A percentile compares a stretch with the other conserved stretches of the same genome.
These are phyloP conservation scores for Acleris cristana DNA, from an alignment of 2,888 invertebrate genomes.

Conservation along the genomic window DNA sequence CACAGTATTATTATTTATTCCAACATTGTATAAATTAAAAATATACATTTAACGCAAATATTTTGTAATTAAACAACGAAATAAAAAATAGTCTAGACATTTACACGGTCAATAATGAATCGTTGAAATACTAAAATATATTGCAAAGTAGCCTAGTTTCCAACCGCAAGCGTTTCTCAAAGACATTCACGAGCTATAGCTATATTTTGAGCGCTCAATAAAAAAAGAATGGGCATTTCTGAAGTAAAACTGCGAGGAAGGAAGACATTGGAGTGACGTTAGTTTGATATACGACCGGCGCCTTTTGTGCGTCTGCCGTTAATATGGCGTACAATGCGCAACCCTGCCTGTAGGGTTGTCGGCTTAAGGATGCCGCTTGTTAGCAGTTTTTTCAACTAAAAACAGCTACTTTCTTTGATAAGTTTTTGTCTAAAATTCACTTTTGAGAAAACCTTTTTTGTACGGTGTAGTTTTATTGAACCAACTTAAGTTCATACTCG, in stretches of 20 bases:
- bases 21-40: no score
- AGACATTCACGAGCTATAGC: slow-evolving; percentile 10
- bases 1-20: no score
- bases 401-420: no score
- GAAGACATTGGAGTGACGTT: slow-evolving; percentile 82
- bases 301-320: slow-evolving; percentile 80
- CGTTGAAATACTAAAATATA: neutral
- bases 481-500: no score
- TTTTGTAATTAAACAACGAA: neutral
- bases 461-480: no score
- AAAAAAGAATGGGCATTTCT: slow-evolving; percentile 73
- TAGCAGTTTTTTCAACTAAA: no score
- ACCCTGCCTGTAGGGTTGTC: slow-evolving; percentile 62
- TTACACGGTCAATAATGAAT: neutral
- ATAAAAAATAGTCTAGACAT: neutral
- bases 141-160: neutral
- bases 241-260: slow-evolving; percentile 75
- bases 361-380: slow-evolving; percentile 61
- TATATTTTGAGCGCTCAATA: slow-evolving; percentile 72
- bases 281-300: slow-evolving; percentile 81
- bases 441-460: no score
- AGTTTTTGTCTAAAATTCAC: no score
- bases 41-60: no score
- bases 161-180: slow-evolving; percentile 17
- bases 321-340: slow-evolving; percentile 78